A percentile compares a stretch with the other conserved stretches of the same genome.
These are phyloP conservation scores for Bostrychus sinensis DNA, from an alignment of 2,113 vertebrate species.

Conservation along the genomic window DNA sequence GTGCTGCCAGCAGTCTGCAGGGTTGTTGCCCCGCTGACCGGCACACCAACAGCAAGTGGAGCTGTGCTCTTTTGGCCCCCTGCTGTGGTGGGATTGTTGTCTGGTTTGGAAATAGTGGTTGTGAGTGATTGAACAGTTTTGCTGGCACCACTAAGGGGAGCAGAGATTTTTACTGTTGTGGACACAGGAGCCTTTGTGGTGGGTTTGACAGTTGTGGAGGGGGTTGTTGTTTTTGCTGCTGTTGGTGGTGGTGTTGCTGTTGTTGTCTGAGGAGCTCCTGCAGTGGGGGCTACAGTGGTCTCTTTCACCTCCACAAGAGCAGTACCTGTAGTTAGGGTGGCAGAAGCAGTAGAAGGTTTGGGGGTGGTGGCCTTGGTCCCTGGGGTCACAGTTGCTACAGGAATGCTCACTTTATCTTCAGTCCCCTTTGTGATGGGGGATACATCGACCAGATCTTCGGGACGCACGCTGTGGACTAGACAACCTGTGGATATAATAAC, in stretches of 20 bases:
- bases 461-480: neutral
- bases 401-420: no score
- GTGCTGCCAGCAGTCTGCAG: no score
- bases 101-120: neutral
- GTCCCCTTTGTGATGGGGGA: no score
- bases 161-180: neutral
- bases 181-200: neutral
- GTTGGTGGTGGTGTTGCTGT: no score
- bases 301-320: neutral
- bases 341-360: no score
- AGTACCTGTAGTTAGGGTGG: no score
- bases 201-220: rapidly evolving
- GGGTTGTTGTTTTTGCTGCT: neutral
- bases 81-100: neutral
- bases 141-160: neutral
- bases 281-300: neutral
- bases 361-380: no score
- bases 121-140: neutral
- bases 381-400: no score
- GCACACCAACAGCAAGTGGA: no score
- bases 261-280: neutral
- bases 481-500: neutral
- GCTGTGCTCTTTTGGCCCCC: neutral
- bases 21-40: no score
- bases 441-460: no score